Conservation (phyloP, 2,113 vertebrate species). For the Passer montanus region DNA sequence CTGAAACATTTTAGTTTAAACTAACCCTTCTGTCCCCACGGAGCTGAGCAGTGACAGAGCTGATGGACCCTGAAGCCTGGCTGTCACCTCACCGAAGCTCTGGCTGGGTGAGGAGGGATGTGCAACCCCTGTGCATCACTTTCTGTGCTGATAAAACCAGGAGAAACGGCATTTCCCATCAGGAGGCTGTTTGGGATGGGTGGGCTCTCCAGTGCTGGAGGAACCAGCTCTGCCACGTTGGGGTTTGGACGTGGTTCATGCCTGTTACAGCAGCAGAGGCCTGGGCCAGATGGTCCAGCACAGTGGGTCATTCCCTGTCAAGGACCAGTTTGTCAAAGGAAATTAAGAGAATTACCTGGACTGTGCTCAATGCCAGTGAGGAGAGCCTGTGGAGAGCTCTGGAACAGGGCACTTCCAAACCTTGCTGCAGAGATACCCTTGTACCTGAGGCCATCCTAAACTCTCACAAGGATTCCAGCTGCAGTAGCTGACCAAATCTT, state of each 20-base stretch:
- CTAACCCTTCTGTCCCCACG: neutral
- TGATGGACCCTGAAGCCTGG: neutral
- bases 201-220: neutral
- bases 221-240: neutral
- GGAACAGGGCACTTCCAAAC: neutral
- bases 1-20: neutral
- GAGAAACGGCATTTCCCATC: neutral
- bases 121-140: neutral
- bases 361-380: neutral
- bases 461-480: neutral
- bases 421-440: neutral
- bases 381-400: neutral
- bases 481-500: neutral
- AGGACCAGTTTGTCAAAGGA: conserved; percentile 2
- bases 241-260: neutral
- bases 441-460: neutral
- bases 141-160: neutral
- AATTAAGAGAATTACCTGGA: neutral
- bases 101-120: neutral
- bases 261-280: neutral
- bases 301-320: neutral
- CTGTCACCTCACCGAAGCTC: neutral
- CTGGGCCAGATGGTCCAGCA: conserved; percentile 23
- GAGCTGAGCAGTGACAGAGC: neutral
- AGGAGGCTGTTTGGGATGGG: neutral